These are phyloP conservation scores for Ctenodactylus gundi DNA, from an alignment of 2,113 vertebrate genomes.

Conservation along the genomic window DNA sequence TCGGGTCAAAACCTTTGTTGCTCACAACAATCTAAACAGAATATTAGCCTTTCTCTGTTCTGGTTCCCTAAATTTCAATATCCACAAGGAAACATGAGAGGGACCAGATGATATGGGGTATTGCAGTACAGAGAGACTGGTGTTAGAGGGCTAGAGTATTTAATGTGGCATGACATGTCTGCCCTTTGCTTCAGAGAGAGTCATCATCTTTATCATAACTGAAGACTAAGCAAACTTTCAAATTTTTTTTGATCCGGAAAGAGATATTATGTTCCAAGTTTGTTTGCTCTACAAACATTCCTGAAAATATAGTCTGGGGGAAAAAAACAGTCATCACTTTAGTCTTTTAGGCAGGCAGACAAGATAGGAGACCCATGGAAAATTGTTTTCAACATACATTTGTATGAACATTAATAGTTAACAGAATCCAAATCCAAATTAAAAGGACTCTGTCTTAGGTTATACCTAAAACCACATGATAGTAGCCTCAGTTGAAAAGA, in stretches of 20 bases:
- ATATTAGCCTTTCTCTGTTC: neutral
- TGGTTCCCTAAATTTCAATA: neutral
- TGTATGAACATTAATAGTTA: neutral
- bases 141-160: neutral
- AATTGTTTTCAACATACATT: neutral
- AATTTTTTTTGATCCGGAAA: neutral
- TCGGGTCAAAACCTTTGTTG: neutral
- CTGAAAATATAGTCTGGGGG: neutral
- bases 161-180: neutral
- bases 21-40: neutral
- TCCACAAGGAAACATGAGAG: neutral
- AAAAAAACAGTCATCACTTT: neutral
- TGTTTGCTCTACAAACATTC: neutral
- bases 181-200: neutral
- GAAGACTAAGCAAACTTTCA: neutral
- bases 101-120: neutral
- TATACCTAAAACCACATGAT: neutral
- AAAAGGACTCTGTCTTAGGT: neutral
- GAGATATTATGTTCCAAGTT: neutral
- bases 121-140: neutral
- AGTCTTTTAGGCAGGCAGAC: neutral
- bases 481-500: neutral
- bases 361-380: neutral
- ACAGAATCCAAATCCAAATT: neutral
- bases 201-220: neutral